Evolutionary conservation across 2,113 vertebrate genomes (phyloP), one percentile per base, ranked within the genome.

Genomic region (Pterocles gutturalis): DNA sequence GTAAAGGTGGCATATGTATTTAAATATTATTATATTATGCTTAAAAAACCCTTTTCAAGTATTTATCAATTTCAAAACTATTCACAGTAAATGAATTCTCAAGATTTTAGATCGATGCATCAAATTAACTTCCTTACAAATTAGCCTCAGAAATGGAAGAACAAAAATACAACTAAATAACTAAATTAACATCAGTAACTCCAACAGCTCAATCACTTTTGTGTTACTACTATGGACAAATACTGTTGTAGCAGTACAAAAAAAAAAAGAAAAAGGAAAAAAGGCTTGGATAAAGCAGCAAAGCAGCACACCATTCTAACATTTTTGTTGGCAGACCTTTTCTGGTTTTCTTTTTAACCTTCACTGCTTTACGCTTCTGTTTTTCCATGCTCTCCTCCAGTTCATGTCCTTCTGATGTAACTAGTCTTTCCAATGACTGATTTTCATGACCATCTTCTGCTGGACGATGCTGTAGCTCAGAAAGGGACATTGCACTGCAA

Each of bases 311-410:
- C n/a, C 21, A 82, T 69, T 78, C 65, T 57, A 94, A 88, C 54
- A 88, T 75, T 82, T 82, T 62, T 48, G 13, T 36, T 80, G 58
- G 91, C 92, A 89, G 98, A 99, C 99, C 98, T 97, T 99, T 97
- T 95, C 98, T 99, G 61, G 78, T 94, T 97, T 98, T 99, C 96
- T 98, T 99, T 96, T 99, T 99, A 83, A 83, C 53, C 85, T 98
- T 99, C 82, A 98, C 99, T 73, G 93, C 94, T 95, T 98, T 99
- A 26, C 93, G 54, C 93, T 98, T 98, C 64, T 82, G 88, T 20
- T 97, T 83, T 54, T 97, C 97, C 29, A 80, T 8, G 58, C 93
- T 93, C 58, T 97, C 96, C 51, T 98, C 98, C 36, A 67, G 18
- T 24, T 91, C 96, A 34, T 97, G 93, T 34, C 93, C 93, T 76